Evolutionary conservation across 2,797 vertebrate species (phyloP).

Genomic region (Parambassis ranga): DNA sequence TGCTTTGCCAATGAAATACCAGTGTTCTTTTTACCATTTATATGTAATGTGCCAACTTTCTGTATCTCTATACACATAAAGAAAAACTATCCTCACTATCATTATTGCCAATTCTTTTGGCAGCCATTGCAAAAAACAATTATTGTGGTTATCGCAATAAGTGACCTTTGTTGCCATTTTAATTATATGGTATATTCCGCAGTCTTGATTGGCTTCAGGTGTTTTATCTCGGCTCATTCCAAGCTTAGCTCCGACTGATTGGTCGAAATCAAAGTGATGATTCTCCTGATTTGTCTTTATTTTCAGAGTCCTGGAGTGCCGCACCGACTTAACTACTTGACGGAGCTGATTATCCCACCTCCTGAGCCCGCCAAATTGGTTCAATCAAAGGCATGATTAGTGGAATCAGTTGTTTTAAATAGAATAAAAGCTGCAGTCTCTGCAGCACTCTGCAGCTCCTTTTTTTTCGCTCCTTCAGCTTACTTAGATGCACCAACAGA

Average conservation of each 20-base stretch:
- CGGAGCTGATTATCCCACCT: conserved; percentile 62
- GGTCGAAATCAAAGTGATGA: conserved; percentile 66
- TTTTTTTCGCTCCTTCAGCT: neutral
- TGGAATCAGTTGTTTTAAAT: conserved; percentile 65
- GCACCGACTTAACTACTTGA: conserved; percentile 50
- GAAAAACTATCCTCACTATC: neutral
- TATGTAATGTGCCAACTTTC: conserved; percentile 32
- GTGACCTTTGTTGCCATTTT: conserved; percentile 34
- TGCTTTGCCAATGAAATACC: conserved; percentile 8
- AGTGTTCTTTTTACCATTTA: neutral
- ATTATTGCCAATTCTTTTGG: conserved; percentile 3
- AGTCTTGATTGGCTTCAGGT: conserved; percentile 65
- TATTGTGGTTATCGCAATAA: conserved; percentile 20
- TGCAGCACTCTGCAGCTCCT: conserved; percentile 12
- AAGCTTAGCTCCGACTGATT: conserved; percentile 55
- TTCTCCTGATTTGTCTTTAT: conserved; percentile 64
- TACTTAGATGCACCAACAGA: neutral
- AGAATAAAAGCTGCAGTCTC: conserved; percentile 44
- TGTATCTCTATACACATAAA: neutral
- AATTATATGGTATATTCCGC: conserved; percentile 42
- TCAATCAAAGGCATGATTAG: conserved; percentile 71
- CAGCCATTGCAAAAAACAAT: conserved; percentile 32
- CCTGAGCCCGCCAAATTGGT: conserved; percentile 57
- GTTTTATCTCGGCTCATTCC: conserved; percentile 52
- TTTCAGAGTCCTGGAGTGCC: conserved; percentile 45